A percentile compares a stretch with the other conserved stretches of the same genome.
phyloP scores from a whole-genome alignment of 2,113 vertebrate species.

The Eolophus roseicapilla region DNA sequence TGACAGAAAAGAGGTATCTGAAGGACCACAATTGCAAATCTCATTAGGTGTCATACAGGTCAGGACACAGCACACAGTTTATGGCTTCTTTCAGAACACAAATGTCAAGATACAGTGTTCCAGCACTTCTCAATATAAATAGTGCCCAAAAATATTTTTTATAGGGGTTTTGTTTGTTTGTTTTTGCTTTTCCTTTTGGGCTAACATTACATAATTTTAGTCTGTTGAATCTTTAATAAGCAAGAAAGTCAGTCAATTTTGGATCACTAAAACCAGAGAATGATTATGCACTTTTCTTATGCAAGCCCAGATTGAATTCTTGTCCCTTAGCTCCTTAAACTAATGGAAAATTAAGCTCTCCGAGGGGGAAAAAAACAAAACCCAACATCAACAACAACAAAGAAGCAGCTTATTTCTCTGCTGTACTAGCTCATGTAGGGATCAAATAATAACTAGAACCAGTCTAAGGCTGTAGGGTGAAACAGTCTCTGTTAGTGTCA shows the following conservation, averaged over 20 bases:
- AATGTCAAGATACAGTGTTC: not conserved
- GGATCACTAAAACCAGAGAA: not conserved
- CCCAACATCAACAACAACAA: not conserved
- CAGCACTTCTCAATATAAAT: not conserved
- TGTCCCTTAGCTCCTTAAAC: not conserved
- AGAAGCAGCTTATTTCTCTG: not conserved
- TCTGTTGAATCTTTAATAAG: not conserved
- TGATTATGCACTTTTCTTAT: not conserved
- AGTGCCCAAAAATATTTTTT: not conserved
- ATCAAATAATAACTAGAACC: not conserved
- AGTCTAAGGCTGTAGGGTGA: not conserved
- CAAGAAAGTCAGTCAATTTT: not conserved
- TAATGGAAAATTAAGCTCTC: not conserved
- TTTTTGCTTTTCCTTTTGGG: not conserved
- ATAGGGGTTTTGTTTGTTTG: accelerated
- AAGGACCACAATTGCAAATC: not conserved
- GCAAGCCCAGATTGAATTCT: not conserved
- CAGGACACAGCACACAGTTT: not conserved
- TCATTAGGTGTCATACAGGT: not conserved
- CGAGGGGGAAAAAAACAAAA: accelerated
- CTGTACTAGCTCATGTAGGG: not conserved
- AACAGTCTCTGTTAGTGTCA: not conserved
- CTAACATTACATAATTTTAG: not conserved
- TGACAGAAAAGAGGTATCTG: not conserved
- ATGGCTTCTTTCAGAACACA: not conserved